These are phyloP conservation scores for Drosophila sechellia DNA, from an alignment of 1,140 invertebrate species.

Conservation along the genomic window DNA sequence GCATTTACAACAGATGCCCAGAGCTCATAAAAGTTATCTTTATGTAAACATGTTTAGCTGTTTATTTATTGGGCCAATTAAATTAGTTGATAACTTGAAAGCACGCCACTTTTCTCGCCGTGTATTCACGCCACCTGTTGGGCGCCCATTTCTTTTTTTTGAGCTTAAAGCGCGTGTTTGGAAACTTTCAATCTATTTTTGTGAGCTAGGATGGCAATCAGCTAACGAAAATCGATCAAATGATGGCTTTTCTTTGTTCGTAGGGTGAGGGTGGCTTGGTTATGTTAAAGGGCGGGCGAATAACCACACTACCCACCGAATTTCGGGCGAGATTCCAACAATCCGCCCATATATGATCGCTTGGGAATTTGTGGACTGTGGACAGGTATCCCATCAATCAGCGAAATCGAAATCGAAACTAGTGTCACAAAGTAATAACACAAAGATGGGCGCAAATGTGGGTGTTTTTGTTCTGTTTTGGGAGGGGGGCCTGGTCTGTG, in stretches of 20 bases:
- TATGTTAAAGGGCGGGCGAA: background rate
- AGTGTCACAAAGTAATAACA: slow-evolving; percentile 34
- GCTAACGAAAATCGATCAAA: slow-evolving; percentile 40
- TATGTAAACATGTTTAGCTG: background rate
- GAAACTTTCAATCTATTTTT: slow-evolving; percentile 35
- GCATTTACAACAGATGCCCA: background rate
- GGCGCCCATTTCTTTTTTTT: slow-evolving; percentile 2
- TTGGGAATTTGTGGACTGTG: background rate
- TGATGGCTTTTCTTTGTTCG: background rate
- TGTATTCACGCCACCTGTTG: slow-evolving; percentile 39
- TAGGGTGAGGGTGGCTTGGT: background rate
- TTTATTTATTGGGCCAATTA: too few species aligned
- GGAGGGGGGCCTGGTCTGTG: background rate
- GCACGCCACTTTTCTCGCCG: background rate
- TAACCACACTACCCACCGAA: background rate
- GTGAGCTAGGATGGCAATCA: slow-evolving; percentile 16
- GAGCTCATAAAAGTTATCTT: background rate
- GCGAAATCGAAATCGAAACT: slow-evolving; percentile 20
- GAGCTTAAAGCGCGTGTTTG: slow-evolving; percentile 48
- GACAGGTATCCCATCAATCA: slow-evolving; percentile 43
- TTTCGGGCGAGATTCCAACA: background rate
- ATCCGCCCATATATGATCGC: slow-evolving; percentile 12
- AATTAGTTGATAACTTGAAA: too few species aligned
- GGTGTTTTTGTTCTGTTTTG: background rate
- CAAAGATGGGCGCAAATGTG: background rate